Evolutionary conservation across 1,140 invertebrate genomes (phyloP).

Genomic region (Bathynomus jamesi): DNA sequence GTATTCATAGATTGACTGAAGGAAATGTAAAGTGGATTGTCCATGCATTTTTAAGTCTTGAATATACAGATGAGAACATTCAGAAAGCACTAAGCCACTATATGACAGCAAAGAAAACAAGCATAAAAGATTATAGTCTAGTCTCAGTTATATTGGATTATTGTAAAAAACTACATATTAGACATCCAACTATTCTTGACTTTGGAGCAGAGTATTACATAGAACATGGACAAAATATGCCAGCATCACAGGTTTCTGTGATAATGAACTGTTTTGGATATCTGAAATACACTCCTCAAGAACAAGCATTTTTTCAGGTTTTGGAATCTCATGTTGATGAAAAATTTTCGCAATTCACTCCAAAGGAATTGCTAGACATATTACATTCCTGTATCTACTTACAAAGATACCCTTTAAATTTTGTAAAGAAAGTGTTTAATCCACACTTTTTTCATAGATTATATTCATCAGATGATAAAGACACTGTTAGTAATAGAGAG

Average conservation of each 20-base stretch:
- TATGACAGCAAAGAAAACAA: constrained; percentile 48
- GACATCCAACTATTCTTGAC: constrained; percentile 52
- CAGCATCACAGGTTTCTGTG: constrained; percentile 50
- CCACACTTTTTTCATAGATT: constrained; percentile 55
- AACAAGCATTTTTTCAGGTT: constrained; percentile 54
- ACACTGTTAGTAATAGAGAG: constrained; percentile 40
- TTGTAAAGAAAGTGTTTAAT: constrained; percentile 55
- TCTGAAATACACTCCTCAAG: constrained; percentile 54
- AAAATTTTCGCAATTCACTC: constrained; percentile 54
- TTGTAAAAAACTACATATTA: constrained; percentile 52
- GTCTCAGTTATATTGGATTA: constrained; percentile 56
- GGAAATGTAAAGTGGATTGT: constrained; percentile 54
- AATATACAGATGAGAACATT: constrained; percentile 50
- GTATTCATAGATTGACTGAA: constrained; percentile 55
- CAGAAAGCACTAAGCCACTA: constrained; percentile 55
- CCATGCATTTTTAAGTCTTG: constrained; percentile 48
- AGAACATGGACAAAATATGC: constrained; percentile 46
- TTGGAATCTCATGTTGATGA: constrained; percentile 52
- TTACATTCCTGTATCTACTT: constrained; percentile 58
- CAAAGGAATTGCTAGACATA: constrained; percentile 54
- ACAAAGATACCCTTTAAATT: constrained; percentile 56
- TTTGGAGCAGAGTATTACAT: constrained; percentile 53
- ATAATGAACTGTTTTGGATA: constrained; percentile 56
- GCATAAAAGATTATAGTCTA: constrained; percentile 49
- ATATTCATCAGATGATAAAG: constrained; percentile 43